Conservation (phyloP, 2,797 vertebrate species). For the Dendrocincla tyrannina region DNA sequence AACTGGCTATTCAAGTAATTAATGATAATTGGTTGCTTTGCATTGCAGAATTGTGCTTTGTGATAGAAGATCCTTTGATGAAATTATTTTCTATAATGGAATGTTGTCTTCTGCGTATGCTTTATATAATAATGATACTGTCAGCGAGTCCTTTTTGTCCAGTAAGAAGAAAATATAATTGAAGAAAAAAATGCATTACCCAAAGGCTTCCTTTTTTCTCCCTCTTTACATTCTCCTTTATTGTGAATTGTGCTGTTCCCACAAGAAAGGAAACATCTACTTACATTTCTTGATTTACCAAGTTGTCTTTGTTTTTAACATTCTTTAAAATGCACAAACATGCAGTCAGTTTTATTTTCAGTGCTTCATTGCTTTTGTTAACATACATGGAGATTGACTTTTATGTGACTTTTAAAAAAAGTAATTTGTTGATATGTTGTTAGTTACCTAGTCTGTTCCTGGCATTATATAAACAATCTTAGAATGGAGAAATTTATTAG, state of each 20-base stretch:
- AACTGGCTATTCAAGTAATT: constrained; percentile 12
- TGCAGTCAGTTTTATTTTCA: neutral
- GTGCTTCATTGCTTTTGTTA: neutral
- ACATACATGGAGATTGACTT: neutral
- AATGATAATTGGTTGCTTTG: constrained; percentile 41
- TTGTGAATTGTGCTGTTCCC: neutral
- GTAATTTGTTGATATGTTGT: neutral
- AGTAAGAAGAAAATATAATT: neutral
- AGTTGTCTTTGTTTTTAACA: neutral
- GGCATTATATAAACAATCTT: neutral
- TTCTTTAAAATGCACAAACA: neutral
- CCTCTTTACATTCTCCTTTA: neutral
- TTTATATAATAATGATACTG: neutral
- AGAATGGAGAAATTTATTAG: neutral
- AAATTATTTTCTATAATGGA: constrained; percentile 6
- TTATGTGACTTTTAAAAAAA: neutral
- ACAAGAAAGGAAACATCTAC: neutral
- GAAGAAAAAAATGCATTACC: neutral
- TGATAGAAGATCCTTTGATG: neutral
- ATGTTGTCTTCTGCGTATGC: neutral
- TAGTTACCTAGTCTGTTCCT: neutral
- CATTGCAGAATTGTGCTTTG: neutral
- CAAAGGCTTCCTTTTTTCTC: neutral
- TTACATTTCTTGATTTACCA: neutral
- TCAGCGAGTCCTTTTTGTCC: neutral